phyloP scores from a whole-genome alignment of 1,140 invertebrate species.

The Pseudomyrmex gracilis region DNA sequence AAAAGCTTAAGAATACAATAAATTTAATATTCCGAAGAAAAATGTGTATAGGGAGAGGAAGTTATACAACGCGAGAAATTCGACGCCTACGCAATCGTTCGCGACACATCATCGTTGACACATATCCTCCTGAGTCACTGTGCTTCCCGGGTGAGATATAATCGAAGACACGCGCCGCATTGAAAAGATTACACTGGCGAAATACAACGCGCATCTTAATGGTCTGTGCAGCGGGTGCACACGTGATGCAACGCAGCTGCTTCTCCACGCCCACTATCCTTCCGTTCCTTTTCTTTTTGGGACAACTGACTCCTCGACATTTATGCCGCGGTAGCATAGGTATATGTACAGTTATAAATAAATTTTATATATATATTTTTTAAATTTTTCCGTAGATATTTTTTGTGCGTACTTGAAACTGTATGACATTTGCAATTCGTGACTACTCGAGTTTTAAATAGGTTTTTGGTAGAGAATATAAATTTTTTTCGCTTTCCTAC shows the following conservation, averaged over 20 bases:
- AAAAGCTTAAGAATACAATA: no score
- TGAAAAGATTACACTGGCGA: constrained; percentile 64
- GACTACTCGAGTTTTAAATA: no score
- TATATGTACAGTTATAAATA: neutral
- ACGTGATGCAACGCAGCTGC: constrained; percentile 56
- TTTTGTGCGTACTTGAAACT: neutral
- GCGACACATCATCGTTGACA: constrained; percentile 66
- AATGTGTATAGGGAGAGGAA: neutral
- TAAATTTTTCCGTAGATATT: neutral
- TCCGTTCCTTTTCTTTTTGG: constrained; percentile 54
- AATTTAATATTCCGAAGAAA: neutral
- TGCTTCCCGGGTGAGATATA: constrained; percentile 66
- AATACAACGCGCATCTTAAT: constrained; percentile 61
- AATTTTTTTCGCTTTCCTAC: no score
- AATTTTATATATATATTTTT: neutral
- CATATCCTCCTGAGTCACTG: constrained; percentile 62
- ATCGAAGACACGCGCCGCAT: constrained; percentile 71
- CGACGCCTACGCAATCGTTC: constrained; percentile 28
- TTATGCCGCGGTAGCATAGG: neutral
- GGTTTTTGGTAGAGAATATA: no score
- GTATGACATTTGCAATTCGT: no score
- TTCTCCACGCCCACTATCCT: constrained; percentile 63
- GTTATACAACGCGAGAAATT: neutral
- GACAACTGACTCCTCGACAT: constrained; percentile 3
- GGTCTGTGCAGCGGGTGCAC: constrained; percentile 40